These are phyloP conservation scores for Stomatorhinus ivindoensis DNA, from an alignment of 2,113 vertebrate genomes.

Conservation along the genomic window DNA sequence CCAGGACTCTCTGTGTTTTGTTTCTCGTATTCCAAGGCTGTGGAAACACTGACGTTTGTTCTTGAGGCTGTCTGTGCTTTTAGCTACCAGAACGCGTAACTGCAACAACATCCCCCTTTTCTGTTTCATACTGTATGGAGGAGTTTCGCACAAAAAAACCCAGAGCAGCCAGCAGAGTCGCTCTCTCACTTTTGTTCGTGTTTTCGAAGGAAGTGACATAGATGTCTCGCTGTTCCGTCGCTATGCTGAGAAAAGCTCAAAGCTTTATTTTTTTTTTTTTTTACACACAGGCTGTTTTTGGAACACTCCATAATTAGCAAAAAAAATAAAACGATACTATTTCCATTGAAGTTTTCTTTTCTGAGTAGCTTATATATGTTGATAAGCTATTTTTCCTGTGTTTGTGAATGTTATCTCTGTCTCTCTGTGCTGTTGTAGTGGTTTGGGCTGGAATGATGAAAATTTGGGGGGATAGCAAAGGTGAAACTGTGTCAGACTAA, in stretches of 20 bases:
- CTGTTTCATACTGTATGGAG: constrained; percentile 14
- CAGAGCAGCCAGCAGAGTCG: not conserved
- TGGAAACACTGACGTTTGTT: not conserved
- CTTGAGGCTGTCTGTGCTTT: not conserved
- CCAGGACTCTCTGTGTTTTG: not conserved
- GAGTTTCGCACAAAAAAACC: not conserved
- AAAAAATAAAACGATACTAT: constrained; percentile 5
- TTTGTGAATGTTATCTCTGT: not conserved
- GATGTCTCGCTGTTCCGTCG: constrained; percentile 14
- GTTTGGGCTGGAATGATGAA: not conserved
- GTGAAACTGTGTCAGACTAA: constrained; percentile 6
- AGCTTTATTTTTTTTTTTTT: not conserved
- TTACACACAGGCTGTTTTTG: not conserved
- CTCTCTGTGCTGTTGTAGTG: not conserved
- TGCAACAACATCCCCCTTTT: not conserved
- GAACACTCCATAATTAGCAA: not conserved
- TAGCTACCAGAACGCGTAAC: not conserved
- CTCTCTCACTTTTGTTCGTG: constrained; percentile 1
- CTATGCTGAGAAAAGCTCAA: constrained; percentile 11
- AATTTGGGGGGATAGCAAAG: not conserved
- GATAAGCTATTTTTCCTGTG: not conserved
- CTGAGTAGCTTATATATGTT: not conserved
- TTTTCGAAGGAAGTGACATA: constrained; percentile 22
- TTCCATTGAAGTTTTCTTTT: constrained; percentile 5
- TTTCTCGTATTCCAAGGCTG: constrained; percentile 13